Base-by-base conservation (phyloP, 2,888 invertebrate species). In the Eulithis prunata region DNA sequence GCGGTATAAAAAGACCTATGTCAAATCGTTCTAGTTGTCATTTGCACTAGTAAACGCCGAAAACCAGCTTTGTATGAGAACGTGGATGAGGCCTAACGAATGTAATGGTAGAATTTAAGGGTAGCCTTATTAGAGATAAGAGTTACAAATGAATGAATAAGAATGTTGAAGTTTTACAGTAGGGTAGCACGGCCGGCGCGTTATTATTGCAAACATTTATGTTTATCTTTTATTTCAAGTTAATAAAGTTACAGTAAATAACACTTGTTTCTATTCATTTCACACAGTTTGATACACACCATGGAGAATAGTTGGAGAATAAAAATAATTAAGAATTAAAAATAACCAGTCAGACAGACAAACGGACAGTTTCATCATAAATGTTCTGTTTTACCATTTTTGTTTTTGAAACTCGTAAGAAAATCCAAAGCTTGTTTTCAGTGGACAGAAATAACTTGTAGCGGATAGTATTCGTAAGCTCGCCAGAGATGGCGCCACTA, bases 111-210 rank as follows among this genome's bases (percentile, higher is more conserved):
- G 89, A 83, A 82, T 88, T 83, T 92, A 91, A 91, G 90, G 89
- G 88, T 91, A 93, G 92, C 92, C 92, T 92, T 92, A 92, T 82
- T 92, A 92, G 92, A 59, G 79, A 63, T 91, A 91, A 91, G 90
- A 87, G 81, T 85, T 86, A 84, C 79, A 81, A 57, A 83, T 82
- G 84, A 80, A 75, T 75, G 81, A 80, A 75, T 81, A 83, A 81
- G 82, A 78, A 82, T 83, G 87, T 88, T 89, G 81, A 88, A 85
- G 77, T 87, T 89, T 89, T 87, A 88, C 89, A 89, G 87, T 80
- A 80, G 77, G 82, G 80, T 54, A 88, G 90, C 91, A 92, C 90
- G 86, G 90, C 88, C 86, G 81, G 86, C 87, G 87, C 88, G 85
- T 87, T 87, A 87, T 85, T 86, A 88, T 84, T 86, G 90, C 90